Base-by-base conservation (phyloP, 2,797 vertebrate species). In the Luscinia megarhynchos region DNA sequence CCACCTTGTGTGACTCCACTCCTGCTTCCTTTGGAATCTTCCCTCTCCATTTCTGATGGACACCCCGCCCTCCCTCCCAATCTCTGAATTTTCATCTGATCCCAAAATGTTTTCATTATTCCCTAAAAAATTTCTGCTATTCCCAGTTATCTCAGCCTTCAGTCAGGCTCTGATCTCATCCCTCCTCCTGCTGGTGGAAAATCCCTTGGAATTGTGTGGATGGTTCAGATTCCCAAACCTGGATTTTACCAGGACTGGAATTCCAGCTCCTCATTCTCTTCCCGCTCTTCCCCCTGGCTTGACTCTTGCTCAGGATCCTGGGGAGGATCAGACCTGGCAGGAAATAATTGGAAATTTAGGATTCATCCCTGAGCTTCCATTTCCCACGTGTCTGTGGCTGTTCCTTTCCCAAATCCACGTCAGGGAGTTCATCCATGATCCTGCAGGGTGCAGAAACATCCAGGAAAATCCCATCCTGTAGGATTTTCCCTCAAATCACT, bases 1-100 rank as follows among this genome's bases (percentile, higher is more conserved):
- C 95, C 96, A 95, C 94, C 96, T 95, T 76, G 77, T 90, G 94
- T 94, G 96, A 19, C n/a, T 80, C 53, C 5, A 11, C 53, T 85
- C 1, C 1, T 1, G 9, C 15, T 76, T 24, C 62, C 58, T 55
- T 40, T 0, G 1, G 66, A 68, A 66, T 11, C 18, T 67, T 45
- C n/a, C 20, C 34, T 24, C 46, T 58, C 45, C 0, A 0, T 14
- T 67, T 43, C 68, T 34, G 2, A 30, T 15, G 12, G 58, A 48
- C 8, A 10, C 36, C 15, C 24, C 20, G 40, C 22, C 41, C 34
- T 67, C 53, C 43, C 3, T 40, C 23, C 57, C 41, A 7, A 0
- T 26, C 70, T 1, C 17, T 8, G 51, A 27, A 21, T 23, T 54
- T 9, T 22, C 54, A 19, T 3, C 66, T 13, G 16, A 23, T 34